Evolutionary conservation across 2,113 vertebrate species (phyloP).

Genomic region (Seriola dumerili): DNA sequence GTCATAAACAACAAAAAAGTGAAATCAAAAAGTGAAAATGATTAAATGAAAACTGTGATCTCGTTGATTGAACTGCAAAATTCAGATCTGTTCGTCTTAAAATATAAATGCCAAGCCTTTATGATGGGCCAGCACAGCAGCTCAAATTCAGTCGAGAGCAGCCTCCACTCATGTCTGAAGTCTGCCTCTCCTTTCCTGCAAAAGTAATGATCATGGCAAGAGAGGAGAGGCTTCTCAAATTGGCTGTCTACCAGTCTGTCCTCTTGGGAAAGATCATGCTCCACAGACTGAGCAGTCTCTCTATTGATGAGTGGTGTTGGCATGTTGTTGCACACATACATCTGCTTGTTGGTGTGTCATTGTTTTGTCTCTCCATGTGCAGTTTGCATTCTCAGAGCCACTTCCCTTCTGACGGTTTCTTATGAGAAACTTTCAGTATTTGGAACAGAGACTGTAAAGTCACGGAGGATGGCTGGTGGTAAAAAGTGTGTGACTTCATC

Average conservation of each 20-base stretch:
- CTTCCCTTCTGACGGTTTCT: conserved; percentile 13
- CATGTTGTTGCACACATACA: conserved; percentile 52
- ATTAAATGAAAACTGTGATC: background rate
- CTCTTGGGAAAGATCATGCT: conserved; percentile 49
- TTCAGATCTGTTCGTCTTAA: background rate
- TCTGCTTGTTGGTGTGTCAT: conserved; percentile 67
- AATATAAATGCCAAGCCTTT: conserved; percentile 7
- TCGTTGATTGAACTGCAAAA: background rate
- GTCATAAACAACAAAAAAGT: background rate
- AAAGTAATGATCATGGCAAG: conserved; percentile 57
- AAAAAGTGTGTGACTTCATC: background rate
- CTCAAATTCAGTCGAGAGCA: conserved; percentile 25
- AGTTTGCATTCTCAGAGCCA: conserved; percentile 40
- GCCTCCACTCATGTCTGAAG: conserved; percentile 10
- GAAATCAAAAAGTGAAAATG: background rate
- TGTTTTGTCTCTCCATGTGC: conserved; percentile 60
- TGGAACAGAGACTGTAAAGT: background rate
- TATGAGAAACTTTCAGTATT: background rate
- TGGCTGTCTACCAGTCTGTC: conserved; percentile 61
- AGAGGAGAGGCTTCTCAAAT: conserved; percentile 59
- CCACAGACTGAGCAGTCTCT: conserved; percentile 54
- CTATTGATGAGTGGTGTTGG: conserved; percentile 47
- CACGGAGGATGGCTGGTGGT: background rate
- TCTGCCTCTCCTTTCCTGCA: conserved; percentile 40
- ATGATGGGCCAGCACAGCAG: conserved; percentile 17